Evolutionary conservation across 2,888 invertebrate species (phyloP).

Genomic region (Chrysolina haemoptera): DNA sequence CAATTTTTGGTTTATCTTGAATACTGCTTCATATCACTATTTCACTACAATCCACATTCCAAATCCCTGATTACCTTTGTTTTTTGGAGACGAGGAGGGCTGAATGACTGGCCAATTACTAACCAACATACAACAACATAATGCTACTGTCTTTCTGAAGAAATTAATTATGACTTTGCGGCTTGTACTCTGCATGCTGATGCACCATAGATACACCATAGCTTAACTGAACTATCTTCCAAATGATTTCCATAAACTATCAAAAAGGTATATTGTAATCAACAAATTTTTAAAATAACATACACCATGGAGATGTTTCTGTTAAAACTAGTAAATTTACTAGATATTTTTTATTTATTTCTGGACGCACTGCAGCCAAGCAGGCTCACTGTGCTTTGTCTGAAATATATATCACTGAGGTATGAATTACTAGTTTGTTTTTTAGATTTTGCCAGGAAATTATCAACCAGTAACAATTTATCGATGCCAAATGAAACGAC

Average conservation of each 20-base stretch:
- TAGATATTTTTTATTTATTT: too few relatives aligned
- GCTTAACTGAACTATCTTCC: neutral
- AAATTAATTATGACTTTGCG: neutral
- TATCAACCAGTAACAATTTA: too few relatives aligned
- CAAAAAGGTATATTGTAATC: neutral
- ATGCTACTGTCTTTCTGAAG: neutral
- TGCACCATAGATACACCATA: neutral
- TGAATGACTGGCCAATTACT: neutral
- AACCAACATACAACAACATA: neutral
- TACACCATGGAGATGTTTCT: neutral
- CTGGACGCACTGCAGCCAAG: too few relatives aligned
- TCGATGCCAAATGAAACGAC: too few relatives aligned
- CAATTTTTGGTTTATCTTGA: constrained; percentile 5
- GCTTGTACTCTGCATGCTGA: neutral
- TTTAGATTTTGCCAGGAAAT: too few relatives aligned
- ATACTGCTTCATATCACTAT: constrained; percentile 13
- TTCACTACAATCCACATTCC: neutral
- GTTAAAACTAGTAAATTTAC: neutral
- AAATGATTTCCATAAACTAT: neutral
- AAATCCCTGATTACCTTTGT: neutral
- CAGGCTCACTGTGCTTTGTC: too few relatives aligned
- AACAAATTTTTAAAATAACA: neutral
- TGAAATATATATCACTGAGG: too few relatives aligned
- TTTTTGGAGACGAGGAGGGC: neutral
- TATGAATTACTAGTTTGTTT: too few relatives aligned